These are phyloP conservation scores for Eurystomus gularis DNA, from an alignment of 2,113 vertebrate species.

Conservation along the genomic window DNA sequence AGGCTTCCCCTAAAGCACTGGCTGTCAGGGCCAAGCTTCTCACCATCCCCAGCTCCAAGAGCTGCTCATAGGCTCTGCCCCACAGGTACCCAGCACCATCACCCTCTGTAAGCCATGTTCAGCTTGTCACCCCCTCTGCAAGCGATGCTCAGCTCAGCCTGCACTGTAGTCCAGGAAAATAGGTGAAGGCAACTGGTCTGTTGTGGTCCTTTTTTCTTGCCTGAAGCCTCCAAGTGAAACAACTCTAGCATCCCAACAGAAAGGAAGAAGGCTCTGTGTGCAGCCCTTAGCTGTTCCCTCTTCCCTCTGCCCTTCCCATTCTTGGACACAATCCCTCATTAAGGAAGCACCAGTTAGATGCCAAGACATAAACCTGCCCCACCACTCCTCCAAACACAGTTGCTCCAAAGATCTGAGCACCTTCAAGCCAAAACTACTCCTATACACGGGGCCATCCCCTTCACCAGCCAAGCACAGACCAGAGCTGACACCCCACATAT, in stretches of 20 bases:
- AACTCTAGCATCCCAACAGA: accelerated
- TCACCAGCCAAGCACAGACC: background rate
- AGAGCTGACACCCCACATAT: accelerated
- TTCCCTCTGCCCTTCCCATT: background rate
- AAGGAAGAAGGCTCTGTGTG: background rate
- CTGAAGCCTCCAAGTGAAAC: background rate
- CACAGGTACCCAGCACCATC: background rate
- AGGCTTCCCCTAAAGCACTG: background rate
- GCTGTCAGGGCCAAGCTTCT: background rate
- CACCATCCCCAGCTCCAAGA: background rate
- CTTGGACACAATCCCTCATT: background rate
- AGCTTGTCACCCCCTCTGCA: background rate
- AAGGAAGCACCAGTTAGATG: background rate
- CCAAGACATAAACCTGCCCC: background rate
- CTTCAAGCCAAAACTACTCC: background rate
- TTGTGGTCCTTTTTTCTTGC: background rate
- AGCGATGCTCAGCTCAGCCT: background rate
- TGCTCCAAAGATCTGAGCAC: background rate
- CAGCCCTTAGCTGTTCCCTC: background rate
- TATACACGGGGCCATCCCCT: accelerated
- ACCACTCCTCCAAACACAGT: background rate
- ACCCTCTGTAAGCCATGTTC: background rate
- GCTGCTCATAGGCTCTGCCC: background rate
- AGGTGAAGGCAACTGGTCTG: background rate
- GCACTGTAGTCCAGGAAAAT: background rate